These are phyloP conservation scores for Maconellicoccus hirsutus DNA, from an alignment of 1,140 invertebrate species.

Conservation along the genomic window DNA sequence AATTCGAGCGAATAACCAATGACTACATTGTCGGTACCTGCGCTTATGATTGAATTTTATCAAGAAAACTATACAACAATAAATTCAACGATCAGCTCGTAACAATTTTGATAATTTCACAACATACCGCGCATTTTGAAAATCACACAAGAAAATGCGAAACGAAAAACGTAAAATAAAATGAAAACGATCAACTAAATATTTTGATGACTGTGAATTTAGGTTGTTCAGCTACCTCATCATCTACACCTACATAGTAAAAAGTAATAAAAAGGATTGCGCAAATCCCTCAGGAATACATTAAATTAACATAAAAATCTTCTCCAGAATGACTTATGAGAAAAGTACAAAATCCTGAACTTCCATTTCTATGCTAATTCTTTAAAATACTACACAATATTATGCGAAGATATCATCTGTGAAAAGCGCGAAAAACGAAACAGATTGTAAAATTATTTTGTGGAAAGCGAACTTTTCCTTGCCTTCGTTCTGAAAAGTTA, in stretches of 20 bases:
- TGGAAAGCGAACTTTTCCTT: constrained; percentile 13
- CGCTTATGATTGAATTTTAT: too few species aligned
- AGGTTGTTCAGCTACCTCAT: neutral
- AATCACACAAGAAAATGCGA: too few species aligned
- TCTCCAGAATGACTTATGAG: constrained; percentile 17
- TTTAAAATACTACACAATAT: constrained; percentile 21
- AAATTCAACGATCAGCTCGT: too few species aligned
- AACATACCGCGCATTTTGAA: too few species aligned
- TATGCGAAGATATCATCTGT: constrained; percentile 18
- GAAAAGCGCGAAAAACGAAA: constrained; percentile 21
- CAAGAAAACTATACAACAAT: too few species aligned
- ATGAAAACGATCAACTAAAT: neutral
- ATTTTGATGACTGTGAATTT: neutral
- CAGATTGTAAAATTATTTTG: constrained; percentile 21
- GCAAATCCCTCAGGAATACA: constrained; percentile 11
- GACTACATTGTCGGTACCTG: too few species aligned
- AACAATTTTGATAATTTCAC: too few species aligned
- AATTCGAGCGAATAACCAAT: too few species aligned
- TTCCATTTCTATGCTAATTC: constrained; percentile 22
- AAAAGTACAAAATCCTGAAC: constrained; percentile 18
- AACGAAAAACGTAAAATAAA: neutral
- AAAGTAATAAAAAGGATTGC: constrained; percentile 20
- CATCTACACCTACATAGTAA: constrained; percentile 17
- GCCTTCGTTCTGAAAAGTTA: neutral
- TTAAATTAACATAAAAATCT: constrained; percentile 23